Evolutionary conservation across 2,888 invertebrate genomes (phyloP), one percentile per base, ranked within the genome.

Genomic region (Lacanobia oleracea): DNA sequence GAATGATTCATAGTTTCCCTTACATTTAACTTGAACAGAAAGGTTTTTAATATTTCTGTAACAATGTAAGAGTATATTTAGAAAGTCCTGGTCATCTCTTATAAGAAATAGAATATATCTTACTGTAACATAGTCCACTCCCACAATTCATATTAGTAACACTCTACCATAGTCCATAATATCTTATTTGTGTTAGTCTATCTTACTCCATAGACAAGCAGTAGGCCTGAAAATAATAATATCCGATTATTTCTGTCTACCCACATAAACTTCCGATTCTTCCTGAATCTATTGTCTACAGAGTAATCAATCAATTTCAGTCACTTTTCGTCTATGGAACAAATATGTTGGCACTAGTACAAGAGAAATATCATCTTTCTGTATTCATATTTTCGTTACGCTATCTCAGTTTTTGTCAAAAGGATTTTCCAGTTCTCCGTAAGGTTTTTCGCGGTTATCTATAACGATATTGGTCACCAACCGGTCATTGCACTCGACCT

Each of bases 401-500:
- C 14, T 67, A 23, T 56, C 27, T 62, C 51, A 18, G 51, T 79
- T 37, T 51, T 57, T 50, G n/a, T 53, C 48, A 62, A 59, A 43
- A 68, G 21, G 43, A 54, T 75, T 61, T 66, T 8, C 14, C 9
- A 54, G 21, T 67, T 50, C 14, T 40, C 10, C 14, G 10, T 56
- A 45, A 64, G 1, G 21, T 43, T 67, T 59, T 73, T 43, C n/a
- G 16, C 18, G 72, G 16, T 37, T 43, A 53, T 14, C 40, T 65
- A 51, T 18, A 53, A 21, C 48, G 54, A 76, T 81, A 65, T 62
- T 79, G 40, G 37, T 54, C 23, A 62, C 43, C 10, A n/a, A 53
- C 48, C 27, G 77, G 21, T 54, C 82, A 53, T 66, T 77, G 72
- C 76, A 67, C 77, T 68, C 40, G 40, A 56, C 81, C 75, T 80